Percentiles rank a stretch among this genome's conserved stretches.
These are phyloP conservation scores for Eueides isabella DNA, from an alignment of 1,140 invertebrate genomes.

Conservation along the genomic window DNA sequence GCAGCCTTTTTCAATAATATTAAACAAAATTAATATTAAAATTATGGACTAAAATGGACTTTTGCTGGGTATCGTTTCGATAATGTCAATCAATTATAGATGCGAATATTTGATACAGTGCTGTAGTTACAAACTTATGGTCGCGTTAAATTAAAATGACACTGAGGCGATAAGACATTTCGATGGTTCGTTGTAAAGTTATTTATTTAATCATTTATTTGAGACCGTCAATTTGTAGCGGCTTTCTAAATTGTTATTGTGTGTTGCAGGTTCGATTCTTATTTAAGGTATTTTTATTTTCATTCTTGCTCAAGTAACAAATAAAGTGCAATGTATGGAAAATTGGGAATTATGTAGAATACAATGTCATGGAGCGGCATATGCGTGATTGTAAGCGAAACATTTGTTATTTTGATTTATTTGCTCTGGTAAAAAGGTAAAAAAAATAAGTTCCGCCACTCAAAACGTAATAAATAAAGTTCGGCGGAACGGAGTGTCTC, in stretches of 20 bases:
- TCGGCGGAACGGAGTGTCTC: too few relatives aligned
- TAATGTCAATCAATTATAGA: conserved; percentile 8
- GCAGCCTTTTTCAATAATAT: too few relatives aligned
- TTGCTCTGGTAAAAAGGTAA: too few relatives aligned
- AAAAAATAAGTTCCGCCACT: too few relatives aligned
- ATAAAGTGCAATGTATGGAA: too few relatives aligned
- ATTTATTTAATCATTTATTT: background rate
- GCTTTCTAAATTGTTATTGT: too few relatives aligned
- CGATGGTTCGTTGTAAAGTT: background rate
- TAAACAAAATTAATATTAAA: background rate
- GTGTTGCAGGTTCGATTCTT: background rate
- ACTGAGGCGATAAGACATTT: background rate
- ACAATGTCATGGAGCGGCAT: too few relatives aligned
- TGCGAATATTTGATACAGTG: background rate
- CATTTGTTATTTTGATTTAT: too few relatives aligned
- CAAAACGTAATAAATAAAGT: too few relatives aligned
- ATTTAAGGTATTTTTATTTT: background rate
- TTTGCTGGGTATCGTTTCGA: background rate
- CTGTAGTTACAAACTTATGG: background rate
- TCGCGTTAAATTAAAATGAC: background rate
- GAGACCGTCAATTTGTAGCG: background rate
- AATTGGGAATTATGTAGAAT: too few relatives aligned
- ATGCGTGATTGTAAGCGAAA: too few relatives aligned
- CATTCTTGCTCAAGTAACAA: background rate
- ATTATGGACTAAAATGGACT: background rate